phyloP scores from a whole-genome alignment of 2,888 invertebrate genomes.

The Apodemia hepburni region DNA sequence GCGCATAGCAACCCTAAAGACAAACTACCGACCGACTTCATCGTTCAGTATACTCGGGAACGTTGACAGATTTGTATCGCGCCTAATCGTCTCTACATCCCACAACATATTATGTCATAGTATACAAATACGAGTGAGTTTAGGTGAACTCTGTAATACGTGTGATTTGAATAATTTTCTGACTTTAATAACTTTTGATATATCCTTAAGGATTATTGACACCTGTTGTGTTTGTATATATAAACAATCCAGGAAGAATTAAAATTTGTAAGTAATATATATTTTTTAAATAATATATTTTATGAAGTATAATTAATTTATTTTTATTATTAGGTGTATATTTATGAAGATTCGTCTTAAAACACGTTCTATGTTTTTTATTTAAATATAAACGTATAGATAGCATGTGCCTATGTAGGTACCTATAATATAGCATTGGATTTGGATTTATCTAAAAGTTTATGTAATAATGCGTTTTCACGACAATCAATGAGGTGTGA shows the following conservation, averaged over 20 bases:
- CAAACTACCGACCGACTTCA: slow-evolving; percentile 46
- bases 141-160: slow-evolving; percentile 54
- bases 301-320: too few species aligned
- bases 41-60: slow-evolving; percentile 59
- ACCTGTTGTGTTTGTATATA: slow-evolving; percentile 52
- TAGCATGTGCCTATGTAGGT: too few species aligned
- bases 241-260: background rate
- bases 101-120: slow-evolving; percentile 34
- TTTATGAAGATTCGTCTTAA: too few species aligned
- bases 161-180: background rate
- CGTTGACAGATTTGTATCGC: slow-evolving; percentile 43
- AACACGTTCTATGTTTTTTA: too few species aligned
- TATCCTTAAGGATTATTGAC: slow-evolving; percentile 42
- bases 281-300: too few species aligned
- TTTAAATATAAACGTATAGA: too few species aligned
- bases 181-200: background rate
- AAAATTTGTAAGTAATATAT: background rate
- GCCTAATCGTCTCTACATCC: slow-evolving; percentile 33
- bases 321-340: too few species aligned
- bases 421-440: too few species aligned
- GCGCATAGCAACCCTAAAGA: slow-evolving; percentile 51
- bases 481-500: too few species aligned
- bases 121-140: slow-evolving; percentile 60
- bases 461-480: too few species aligned
- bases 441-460: too few species aligned